Conservation (phyloP, 2,797 vertebrate genomes). For the Tapirus indicus region DNA sequence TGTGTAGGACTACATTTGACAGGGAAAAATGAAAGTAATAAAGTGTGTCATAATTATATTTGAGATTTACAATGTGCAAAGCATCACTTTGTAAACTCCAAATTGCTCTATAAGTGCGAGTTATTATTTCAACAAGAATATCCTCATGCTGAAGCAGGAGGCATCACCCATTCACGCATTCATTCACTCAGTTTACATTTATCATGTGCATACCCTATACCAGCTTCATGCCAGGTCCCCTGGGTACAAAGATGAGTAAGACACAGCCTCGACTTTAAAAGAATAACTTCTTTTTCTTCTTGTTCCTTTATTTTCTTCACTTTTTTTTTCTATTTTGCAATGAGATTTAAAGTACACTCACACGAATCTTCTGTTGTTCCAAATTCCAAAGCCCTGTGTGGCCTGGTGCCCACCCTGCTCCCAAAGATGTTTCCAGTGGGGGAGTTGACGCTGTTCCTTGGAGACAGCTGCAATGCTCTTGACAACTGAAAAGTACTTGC, state of each 20-base stretch:
- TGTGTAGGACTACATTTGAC: not conserved
- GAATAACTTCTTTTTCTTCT: conserved; percentile 5
- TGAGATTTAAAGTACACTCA: not conserved
- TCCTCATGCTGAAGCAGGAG: not conserved
- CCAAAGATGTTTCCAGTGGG: not conserved
- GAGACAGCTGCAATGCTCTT: not conserved
- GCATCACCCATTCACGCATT: not conserved
- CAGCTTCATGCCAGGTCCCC: not conserved
- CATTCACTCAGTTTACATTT: not conserved
- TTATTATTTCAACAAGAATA: not conserved
- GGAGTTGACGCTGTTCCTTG: not conserved
- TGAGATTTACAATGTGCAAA: conserved; percentile 2
- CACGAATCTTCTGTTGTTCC: conserved; percentile 4
- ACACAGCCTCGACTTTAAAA: not conserved
- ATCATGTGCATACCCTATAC: not conserved
- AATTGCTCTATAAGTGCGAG: not conserved
- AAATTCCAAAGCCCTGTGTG: not conserved
- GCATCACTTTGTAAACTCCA: not conserved
- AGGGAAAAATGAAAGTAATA: not conserved
- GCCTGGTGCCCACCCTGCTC: not conserved
- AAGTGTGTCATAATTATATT: not conserved
- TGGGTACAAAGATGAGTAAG: not conserved
- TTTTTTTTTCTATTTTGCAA: not conserved
- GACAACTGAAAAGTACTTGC: not conserved
- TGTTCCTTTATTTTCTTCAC: not conserved